Base-by-base conservation (phyloP, 2,888 invertebrate species). In the Aphodius sticticus region DNA sequence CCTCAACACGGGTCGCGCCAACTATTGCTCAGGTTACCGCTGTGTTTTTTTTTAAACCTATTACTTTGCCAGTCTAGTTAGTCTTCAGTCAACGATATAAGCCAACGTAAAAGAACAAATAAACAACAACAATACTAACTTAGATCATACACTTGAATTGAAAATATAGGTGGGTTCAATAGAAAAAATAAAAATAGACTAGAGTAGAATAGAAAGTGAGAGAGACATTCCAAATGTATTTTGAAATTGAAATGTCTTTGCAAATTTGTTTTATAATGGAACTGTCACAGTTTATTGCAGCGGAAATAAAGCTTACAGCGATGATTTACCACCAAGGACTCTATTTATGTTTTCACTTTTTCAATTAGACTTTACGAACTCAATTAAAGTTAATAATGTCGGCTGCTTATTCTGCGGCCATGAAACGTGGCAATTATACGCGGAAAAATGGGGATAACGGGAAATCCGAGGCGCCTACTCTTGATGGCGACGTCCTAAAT, bases 281-380 rank as follows among this genome's bases (percentile, higher is more conserved):
- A 53, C 53, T 53, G 53, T 53, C 53, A 53, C 53, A 53, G 53
- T 53, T 53, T 12, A 53, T 53, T 53, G 53, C 53, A 7, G 12
- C 53, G 53, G 1, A 53, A 53, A 53, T 53, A 53, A 53, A 53
- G 53, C 53, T 53, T 53, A 53, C 53, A 1, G 53, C 53, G 9
- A 12, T 53, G 53, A 53, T 53, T 53, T 53, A 53, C 53, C 53
- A 53, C 53, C 53, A 9, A 53, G 53, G 7, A 53, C 53, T 53
- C 53, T 53, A 53, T 53, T 53, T 53, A 53, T 53, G 53, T 53
- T 53, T 53, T 53, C 53, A 53, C 53, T 53, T 53, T 53, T 53
- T 53, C 53, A 53, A 53, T 53, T 53, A 53, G 53, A 7, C 53
- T 53, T 53, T 53, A 53, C 53, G 53, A 53, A 53, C 53, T 53